These are phyloP conservation scores for Lochmaea crataegi DNA, from an alignment of 2,888 invertebrate genomes.

Conservation along the genomic window DNA sequence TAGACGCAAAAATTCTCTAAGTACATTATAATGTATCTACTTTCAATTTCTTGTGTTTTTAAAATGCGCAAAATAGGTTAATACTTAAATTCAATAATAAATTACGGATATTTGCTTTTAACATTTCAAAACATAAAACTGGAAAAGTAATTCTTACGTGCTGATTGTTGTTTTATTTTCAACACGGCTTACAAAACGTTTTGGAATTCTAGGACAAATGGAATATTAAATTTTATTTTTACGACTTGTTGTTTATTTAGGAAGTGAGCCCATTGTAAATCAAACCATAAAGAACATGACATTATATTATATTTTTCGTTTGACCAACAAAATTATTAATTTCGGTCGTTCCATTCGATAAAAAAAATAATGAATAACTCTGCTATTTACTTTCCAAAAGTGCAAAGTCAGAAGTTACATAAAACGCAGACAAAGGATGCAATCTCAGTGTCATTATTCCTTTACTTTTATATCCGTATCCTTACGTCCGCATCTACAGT, in stretches of 20 bases:
- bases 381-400: constrained; percentile 13
- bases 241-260: background rate
- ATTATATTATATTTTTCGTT: background rate
- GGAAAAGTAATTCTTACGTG: background rate
- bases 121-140: constrained; percentile 19
- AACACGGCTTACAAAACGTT: background rate
- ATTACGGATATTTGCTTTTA: constrained; percentile 17
- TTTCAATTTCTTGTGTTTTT: background rate
- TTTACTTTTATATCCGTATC: constrained; percentile 33
- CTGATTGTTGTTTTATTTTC: background rate
- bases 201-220: background rate
- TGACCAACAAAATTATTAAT: no score
- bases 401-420: constrained; percentile 26
- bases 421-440: constrained; percentile 30
- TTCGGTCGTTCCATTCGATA: background rate
- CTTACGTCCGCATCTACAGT: constrained; percentile 14
- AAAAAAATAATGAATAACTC: background rate
- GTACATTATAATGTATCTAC: background rate
- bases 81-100: constrained; percentile 11
- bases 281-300: constrained; percentile 5
- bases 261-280: background rate
- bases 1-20: background rate
- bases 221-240: background rate
- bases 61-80: constrained; percentile 19
- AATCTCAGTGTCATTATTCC: constrained; percentile 35